A percentile compares a stretch with the other conserved stretches of the same genome.
Conservation (phyloP, 2,797 vertebrate genomes). For the Hippocampus kuda region DNA sequence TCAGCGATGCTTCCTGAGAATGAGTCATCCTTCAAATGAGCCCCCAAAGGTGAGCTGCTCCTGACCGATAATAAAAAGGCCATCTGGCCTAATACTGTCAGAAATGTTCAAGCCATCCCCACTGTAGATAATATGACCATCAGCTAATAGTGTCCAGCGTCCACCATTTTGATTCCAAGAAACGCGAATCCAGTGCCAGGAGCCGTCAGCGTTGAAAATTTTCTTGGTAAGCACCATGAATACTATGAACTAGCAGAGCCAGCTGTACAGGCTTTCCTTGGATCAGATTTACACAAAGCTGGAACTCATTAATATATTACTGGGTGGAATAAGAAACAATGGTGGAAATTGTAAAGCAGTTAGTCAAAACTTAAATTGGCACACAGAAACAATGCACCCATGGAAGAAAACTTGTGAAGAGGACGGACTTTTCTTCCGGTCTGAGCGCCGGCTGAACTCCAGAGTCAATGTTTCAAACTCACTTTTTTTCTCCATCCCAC, state of each 20-base stretch:
- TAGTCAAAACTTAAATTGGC: slow-evolving; percentile 44
- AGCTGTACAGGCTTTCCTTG: slow-evolving; percentile 50
- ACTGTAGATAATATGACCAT: slow-evolving; percentile 31
- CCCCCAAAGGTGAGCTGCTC: slow-evolving; percentile 54
- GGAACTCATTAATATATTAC: slow-evolving; percentile 62
- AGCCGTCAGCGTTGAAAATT: slow-evolving; percentile 53
- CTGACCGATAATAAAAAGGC: slow-evolving; percentile 64
- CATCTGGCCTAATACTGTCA: slow-evolving; percentile 42
- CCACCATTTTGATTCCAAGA: slow-evolving; percentile 58
- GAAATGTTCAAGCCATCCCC: slow-evolving; percentile 40
- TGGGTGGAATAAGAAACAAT: slow-evolving; percentile 66
- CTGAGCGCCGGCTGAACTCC: slow-evolving; percentile 50
- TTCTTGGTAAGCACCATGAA: slow-evolving; percentile 43
- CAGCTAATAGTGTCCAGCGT: slow-evolving; percentile 52
- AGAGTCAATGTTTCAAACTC: slow-evolving; percentile 45
- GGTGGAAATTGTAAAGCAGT: slow-evolving; percentile 55
- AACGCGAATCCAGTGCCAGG: slow-evolving; percentile 64
- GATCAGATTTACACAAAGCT: slow-evolving; percentile 58
- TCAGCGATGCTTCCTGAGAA: slow-evolving; percentile 68
- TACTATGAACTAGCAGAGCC: slow-evolving; percentile 58
- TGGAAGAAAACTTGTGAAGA: slow-evolving; percentile 51
- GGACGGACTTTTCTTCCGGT: slow-evolving; percentile 54
- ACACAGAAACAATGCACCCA: slow-evolving; percentile 62
- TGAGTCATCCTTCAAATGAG: slow-evolving; percentile 54
- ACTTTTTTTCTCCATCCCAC: slow-evolving; percentile 38